Evolutionary conservation across 2,888 invertebrate genomes (phyloP).

Genomic region (Apodemia zela): DNA sequence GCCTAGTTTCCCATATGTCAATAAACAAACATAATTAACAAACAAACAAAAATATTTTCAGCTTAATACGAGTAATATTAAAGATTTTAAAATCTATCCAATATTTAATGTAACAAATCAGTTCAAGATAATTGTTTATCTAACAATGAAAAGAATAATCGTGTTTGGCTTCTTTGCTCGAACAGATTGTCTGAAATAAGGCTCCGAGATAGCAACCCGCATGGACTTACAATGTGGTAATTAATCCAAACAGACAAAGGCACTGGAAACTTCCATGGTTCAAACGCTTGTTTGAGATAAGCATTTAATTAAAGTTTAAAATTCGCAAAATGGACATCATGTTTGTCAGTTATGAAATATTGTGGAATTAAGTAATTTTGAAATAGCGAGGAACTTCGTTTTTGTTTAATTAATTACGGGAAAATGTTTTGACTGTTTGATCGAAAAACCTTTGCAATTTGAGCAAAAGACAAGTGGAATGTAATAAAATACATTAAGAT

Average conservation of each 20-base stretch:
- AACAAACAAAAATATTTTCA: too few species aligned
- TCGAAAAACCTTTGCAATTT: neutral
- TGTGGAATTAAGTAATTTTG: slow-evolving; percentile 11
- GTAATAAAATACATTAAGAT: neutral
- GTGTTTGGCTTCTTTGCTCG: slow-evolving; percentile 7
- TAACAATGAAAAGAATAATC: neutral
- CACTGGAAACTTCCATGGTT: slow-evolving; percentile 2
- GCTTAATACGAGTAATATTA: too few species aligned
- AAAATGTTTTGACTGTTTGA: slow-evolving; percentile 4
- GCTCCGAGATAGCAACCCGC: slow-evolving; percentile 33
- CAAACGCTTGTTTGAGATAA: slow-evolving; percentile 20
- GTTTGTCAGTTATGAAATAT: slow-evolving; percentile 11
- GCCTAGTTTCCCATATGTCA: too few species aligned
- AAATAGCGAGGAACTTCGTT: neutral
- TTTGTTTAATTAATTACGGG: slow-evolving; percentile 5
- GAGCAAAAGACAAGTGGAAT: neutral
- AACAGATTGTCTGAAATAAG: slow-evolving; percentile 26
- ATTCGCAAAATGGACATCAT: slow-evolving; percentile 15
- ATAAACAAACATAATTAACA: too few species aligned
- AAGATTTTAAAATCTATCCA: too few species aligned
- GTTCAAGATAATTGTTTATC: slow-evolving; percentile 5
- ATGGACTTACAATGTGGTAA: slow-evolving; percentile 34
- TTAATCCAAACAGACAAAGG: slow-evolving; percentile 36
- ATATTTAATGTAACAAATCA: neutral
- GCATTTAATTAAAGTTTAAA: slow-evolving; percentile 19